phyloP scores from a whole-genome alignment of 2,797 vertebrate species.

The Onychomys arenicola region DNA sequence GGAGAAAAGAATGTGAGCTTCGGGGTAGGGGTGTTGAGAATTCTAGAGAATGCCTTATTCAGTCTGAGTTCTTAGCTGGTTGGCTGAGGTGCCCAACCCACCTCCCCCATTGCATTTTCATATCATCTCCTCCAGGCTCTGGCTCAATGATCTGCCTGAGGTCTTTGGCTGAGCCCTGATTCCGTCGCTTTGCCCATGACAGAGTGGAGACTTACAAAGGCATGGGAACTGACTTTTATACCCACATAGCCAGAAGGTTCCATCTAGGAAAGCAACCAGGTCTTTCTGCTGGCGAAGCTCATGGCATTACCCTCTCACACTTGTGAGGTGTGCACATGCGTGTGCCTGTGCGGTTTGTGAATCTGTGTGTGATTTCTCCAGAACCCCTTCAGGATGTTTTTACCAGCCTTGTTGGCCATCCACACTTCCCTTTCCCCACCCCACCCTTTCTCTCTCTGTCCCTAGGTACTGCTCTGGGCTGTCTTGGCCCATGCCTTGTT shows the following conservation, averaged over 20 bases:
- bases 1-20: slow-evolving; percentile 65
- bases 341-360: no score
- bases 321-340: no score
- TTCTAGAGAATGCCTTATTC: slow-evolving; percentile 33
- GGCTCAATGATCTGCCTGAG: not conserved
- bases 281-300: not conserved
- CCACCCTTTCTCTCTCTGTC: not conserved
- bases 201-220: not conserved
- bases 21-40: not conserved
- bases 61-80: not conserved
- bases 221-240: not conserved
- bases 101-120: not conserved
- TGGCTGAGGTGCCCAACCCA: not conserved
- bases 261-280: not conserved
- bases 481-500: not conserved
- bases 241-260: not conserved
- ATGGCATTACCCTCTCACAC: not conserved
- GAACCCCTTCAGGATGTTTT: not conserved
- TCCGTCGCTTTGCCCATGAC: not conserved
- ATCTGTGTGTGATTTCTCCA: not conserved
- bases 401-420: not conserved
- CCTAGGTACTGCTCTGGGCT: not conserved
- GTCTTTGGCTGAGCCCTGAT: not conserved
- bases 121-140: not conserved
- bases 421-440: not conserved